Base-by-base conservation (phyloP, 2,113 vertebrate species). In the Butastur rufipennis region DNA sequence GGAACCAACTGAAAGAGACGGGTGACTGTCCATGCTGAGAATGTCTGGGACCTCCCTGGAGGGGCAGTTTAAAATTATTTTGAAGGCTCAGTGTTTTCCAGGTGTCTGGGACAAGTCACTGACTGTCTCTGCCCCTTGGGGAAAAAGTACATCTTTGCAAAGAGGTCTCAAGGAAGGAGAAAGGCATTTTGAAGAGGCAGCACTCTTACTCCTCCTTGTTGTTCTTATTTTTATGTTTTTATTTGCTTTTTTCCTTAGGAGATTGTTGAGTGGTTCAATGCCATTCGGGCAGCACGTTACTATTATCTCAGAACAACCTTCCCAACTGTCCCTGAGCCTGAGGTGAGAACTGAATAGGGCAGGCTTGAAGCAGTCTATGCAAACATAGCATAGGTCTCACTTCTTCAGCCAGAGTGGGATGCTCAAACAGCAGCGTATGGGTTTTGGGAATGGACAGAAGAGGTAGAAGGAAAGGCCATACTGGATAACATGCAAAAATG, bases 181-280 rank as follows among this genome's bases (percentile, higher is more conserved):
- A 61, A 10, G 29, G 45, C 45, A 29, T 83, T 94, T 68, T 75
- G 38, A 53, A 62, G 59, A 62, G 34, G 47, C 61, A 83, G 48
- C 45, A 31, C 18, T 78, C 10, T 34, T 32, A 40, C 34, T 63
- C 40, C 43, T 34, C 16, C 53, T 66, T 74, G 72, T 55, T 59
- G 25, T 40, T 58, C 31, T 38, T 90, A 31, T 53, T 68, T 62
- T 36, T 65, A 25, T 92, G 79, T 52, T 25, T 78, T 32, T 82
- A 31, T 75, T 90, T 89, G 20, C 72, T 94, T 36, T 93, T 92
- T 88, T 88, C 34, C 45, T 8, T 90, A 99, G 99, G 99, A 99
- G 96, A 99, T 99, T 71, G 99, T 99, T 86, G 98, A 98, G 72
- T 99, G 99, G 99, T 99, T 98, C 98, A 99, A 99, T 42, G 98